Evolutionary conservation across 2,888 invertebrate species (phyloP), one percentile per base, ranked within the genome.

Genomic region (Oxyteleia sp.): DNA sequence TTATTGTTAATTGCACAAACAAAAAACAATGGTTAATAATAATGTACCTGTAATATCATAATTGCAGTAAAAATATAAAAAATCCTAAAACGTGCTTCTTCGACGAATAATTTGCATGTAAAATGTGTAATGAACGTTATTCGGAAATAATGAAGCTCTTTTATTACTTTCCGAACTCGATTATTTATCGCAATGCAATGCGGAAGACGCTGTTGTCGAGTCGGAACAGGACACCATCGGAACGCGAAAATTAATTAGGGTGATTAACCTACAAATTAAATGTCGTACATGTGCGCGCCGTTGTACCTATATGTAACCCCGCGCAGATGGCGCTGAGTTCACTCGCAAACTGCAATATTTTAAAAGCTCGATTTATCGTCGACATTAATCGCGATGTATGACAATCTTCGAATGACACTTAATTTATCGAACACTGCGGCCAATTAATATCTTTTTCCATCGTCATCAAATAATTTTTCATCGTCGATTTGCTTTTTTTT

Each of bases 211-310:
- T n/a, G 84, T 82, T 83, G 75, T 68, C 84, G 51, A 47, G 43
- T 29, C 41, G 68, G 61, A 83, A 74, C 51, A 68, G 61, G 61
- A 47, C 78, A 57, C 80, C 81, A 71, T 72, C 74, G 74, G 43
- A 64, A 87, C 83, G 83, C 64, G 87, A 87, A 89, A 91, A 91
- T 91, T 91, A 91, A 91, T 91, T 88, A 88, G 87, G 81, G 75
- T 85, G 89, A 91, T 91, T 91, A 91, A 91, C 88, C 87, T 85
- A 84, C 88, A 88, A 91, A 91, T 91, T 91, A 91, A 91, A 91
- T 90, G 87, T 89, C 86, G 83, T 83, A 80, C 83, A 85, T 75
- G 74, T 57, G 80, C 53, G 61, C 47, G 18, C 68, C 13, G 47
- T 15, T 57, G 57, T 71, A 82, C 53, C 59, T 51, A 49, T 66